Base-by-base conservation (phyloP, 2,113 vertebrate species). In the Stegastes partitus region DNA sequence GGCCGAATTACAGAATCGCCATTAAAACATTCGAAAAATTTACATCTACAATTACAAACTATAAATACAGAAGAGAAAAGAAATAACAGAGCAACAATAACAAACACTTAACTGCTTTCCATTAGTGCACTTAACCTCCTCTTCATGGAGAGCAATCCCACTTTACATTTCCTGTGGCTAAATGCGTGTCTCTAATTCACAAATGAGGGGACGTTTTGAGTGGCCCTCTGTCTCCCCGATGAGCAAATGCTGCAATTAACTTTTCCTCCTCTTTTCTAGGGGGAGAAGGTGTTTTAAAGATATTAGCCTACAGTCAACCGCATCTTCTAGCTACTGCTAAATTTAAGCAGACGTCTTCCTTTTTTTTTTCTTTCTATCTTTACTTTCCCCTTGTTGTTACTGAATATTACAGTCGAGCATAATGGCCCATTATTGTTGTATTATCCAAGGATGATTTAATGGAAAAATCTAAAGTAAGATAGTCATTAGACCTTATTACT, bases 191-290 rank as follows among this genome's bases (percentile, higher is more conserved):
- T 96, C 94, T 96, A 96, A 96, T 96, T 97, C 97, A 96, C 96
- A 96, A 96, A 95, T 91, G 88, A 96, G 96, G 93, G 87, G 95
- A 96, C 95, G 95, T 96, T 97, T 96, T 95, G 94, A 94, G 96
- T 96, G 96, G 95, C 95, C 96, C 96, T 97, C 96, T 95, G 95
- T 96, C 96, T 95, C 91, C 94, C 92, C 92, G 85, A 4, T 96
- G 96, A 96, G 96, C 95, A 96, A 97, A 96, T 95, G 95, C 96
- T 96, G 95, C 96, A 97, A 97, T 98, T 97, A 96, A 96, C 95
- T 95, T 96, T 92, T 85, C 96, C 86, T 87, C 77, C 86, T 85
- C 96, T 96, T 96, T 95, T 87, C 65, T 53, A 10, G 21, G 11
- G 49, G 28, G 66, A 83, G 96, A 96, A 96, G 96, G 95, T 96